Evolutionary conservation across 1,140 invertebrate species (phyloP), one percentile per base, ranked within the genome.

Genomic region (Bombus turneri): DNA sequence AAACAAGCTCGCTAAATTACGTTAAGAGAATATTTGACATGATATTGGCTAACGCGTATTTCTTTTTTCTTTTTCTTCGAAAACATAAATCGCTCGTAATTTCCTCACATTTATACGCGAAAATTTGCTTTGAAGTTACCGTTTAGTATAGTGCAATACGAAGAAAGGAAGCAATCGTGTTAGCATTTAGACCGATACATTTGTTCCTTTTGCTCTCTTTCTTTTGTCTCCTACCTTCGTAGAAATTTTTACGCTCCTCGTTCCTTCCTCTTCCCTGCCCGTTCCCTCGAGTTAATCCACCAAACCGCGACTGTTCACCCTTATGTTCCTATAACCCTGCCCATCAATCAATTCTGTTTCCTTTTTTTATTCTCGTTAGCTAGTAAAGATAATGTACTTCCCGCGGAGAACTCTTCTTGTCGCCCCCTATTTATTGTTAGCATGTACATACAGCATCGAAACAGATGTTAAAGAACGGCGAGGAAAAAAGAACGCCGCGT

Each of bases 361-460:
- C 57, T 68, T 39, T 73, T 84, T 59, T 88, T 79, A 34, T 86
- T 83, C 57, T 76, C 28, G 25, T 89, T 86, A 88, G 39, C 28
- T 80, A 43, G 28, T 89, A 83, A 86, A 86, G 4, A 25, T 88
- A 78, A 64, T 25, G 57, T 88, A 88, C 39, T 89, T 88, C 66
- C 57, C 84, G 80, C 80, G 73, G 76, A 88, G 66, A 83, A 86
- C 53, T 71, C 78, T 84, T 88, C 62, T 75, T 86, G 78, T 78
- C 69, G 66, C 77, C 64, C 81, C 74, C 62, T 88, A 88, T 90
- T 90, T 90, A 90, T 90, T 90, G 57, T 87, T 81, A 88, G 73
- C 75, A 8, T 85, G 71, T 83, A 75, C 68, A 84, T 88, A 62
- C 64, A 87, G 53, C 62, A 31, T 86, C 64, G 53, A 66, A n/a